Percentiles rank a stretch among this genome's conserved stretches.
Conservation (phyloP, 92 coral and sea anemone species). For the Phenganax stokvisi region DNA sequence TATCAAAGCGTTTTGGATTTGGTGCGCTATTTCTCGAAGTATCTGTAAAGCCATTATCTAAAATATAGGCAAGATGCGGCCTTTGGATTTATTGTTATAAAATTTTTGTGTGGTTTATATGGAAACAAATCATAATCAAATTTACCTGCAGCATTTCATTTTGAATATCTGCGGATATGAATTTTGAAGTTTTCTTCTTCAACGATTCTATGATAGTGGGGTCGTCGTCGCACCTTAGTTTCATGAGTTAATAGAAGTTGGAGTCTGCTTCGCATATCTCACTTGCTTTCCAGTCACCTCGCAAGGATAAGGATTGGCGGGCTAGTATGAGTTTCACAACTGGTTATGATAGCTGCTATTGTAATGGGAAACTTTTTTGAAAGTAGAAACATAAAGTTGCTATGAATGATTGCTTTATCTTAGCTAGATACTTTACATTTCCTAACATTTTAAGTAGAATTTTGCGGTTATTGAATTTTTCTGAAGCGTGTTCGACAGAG, state of each 20-base stretch:
- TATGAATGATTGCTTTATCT: too few species aligned
- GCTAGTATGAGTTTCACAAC: constrained; percentile 19
- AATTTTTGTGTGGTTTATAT: too few species aligned
- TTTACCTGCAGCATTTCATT: constrained; percentile 41
- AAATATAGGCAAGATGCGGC: neutral
- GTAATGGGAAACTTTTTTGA: too few species aligned
- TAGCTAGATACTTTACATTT: too few species aligned
- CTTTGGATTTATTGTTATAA: too few species aligned
- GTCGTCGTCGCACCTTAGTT: constrained; percentile 42
- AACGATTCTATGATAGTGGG: constrained; percentile 47
- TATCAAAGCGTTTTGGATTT: neutral
- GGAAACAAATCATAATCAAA: too few species aligned
- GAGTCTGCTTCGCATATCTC: constrained; percentile 38
- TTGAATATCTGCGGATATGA: constrained; percentile 50
- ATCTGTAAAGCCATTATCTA: neutral
- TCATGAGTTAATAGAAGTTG: constrained; percentile 48
- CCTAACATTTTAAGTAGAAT: too few species aligned
- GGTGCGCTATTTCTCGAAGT: constrained; percentile 1
- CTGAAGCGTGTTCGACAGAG: too few species aligned
- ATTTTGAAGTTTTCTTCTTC: constrained; percentile 31
- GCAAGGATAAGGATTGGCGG: constrained; percentile 39
- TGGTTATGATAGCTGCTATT: too few species aligned
- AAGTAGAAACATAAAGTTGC: too few species aligned
- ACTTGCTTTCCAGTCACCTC: constrained; percentile 44
- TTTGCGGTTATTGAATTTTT: too few species aligned